These are phyloP conservation scores for Lepus oiostolus DNA, from an alignment of 2,797 vertebrate genomes.

Conservation along the genomic window DNA sequence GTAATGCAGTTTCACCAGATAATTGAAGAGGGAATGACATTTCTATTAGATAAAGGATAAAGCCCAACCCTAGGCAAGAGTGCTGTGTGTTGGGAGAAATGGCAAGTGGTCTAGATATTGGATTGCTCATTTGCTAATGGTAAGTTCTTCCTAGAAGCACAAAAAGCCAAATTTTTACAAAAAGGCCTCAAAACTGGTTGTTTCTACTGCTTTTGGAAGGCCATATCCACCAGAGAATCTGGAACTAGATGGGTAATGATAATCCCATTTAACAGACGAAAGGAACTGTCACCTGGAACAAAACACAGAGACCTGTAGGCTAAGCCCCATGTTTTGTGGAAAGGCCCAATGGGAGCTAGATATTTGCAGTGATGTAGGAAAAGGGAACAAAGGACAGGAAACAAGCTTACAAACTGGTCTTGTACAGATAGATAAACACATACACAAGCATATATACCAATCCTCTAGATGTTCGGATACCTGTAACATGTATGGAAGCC, in stretches of 20 bases:
- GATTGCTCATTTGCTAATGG: neutral
- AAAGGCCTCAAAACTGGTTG: neutral
- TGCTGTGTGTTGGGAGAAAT: too few species aligned
- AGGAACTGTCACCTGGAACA: neutral
- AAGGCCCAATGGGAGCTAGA: neutral
- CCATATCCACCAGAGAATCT: neutral
- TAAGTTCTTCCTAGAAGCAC: neutral
- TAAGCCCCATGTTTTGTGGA: neutral
- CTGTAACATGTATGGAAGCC: neutral
- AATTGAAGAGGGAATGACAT: neutral
- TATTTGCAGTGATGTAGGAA: neutral
- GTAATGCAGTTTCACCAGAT: neutral
- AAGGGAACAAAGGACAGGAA: neutral
- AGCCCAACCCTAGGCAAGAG: neutral
- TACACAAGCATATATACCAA: accelerated
- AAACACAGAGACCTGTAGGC: neutral
- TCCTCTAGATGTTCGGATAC: neutral
- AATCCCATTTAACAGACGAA: neutral
- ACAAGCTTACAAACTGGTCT: neutral
- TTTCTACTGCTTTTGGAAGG: neutral
- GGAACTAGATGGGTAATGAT: neutral
- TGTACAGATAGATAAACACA: neutral
- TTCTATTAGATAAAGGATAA: neutral
- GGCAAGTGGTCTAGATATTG: neutral
- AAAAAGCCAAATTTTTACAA: neutral